Percentiles rank a stretch among this genome's conserved stretches.
phyloP scores from a whole-genome alignment of 2,113 vertebrate species.

The Oriolus oriolus region DNA sequence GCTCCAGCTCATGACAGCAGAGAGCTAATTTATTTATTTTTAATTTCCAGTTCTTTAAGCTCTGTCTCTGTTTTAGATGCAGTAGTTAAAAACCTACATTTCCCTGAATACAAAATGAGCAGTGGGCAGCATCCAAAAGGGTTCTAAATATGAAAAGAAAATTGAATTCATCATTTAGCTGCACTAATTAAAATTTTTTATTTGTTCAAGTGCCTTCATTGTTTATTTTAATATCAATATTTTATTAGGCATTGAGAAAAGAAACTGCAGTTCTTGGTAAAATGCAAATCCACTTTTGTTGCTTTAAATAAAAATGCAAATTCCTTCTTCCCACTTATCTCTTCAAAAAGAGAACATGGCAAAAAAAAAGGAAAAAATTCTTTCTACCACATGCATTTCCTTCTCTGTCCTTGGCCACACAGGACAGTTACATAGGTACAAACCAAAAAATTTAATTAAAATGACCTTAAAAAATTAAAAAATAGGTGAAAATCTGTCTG shows the following conservation, averaged over 20 bases:
- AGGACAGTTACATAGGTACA: not conserved
- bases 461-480: not conserved
- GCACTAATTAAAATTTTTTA: conserved; percentile 57
- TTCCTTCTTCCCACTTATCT: conserved; percentile 57
- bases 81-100: not conserved
- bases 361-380: not conserved
- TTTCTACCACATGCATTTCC: not conserved
- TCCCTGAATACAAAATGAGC: conserved; percentile 24
- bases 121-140: conserved; percentile 4
- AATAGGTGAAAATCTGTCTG: not conserved
- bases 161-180: conserved; percentile 40
- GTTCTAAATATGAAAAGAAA: conserved; percentile 47
- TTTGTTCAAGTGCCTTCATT: conserved; percentile 43
- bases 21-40: conserved; percentile 32
- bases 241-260: conserved; percentile 62
- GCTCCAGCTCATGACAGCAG: not conserved
- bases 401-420: not conserved
- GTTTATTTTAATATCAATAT: conserved; percentile 64
- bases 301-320: conserved; percentile 72
- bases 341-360: conserved; percentile 29
- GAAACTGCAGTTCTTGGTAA: conserved; percentile 55
- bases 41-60: conserved; percentile 15
- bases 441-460: not conserved
- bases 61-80: not conserved
- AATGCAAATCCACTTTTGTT: conserved; percentile 62